Conservation (phyloP, 2,113 vertebrate species). For the Nesoenas mayeri region DNA sequence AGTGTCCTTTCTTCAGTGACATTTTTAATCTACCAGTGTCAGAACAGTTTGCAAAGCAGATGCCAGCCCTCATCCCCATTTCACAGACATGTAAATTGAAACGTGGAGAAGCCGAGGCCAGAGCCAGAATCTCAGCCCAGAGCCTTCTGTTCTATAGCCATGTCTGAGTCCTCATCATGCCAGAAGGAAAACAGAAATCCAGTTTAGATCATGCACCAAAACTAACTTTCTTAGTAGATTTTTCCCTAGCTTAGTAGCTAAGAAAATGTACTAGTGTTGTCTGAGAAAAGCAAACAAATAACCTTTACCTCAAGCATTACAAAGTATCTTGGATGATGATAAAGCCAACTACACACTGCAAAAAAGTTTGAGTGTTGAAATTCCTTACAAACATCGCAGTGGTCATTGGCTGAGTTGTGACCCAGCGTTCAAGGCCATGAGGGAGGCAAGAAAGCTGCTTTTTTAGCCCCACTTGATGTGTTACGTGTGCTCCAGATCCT, state of each 20-base stretch:
- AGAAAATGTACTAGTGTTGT: rapidly evolving
- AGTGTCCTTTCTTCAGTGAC: background rate
- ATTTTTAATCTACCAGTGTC: background rate
- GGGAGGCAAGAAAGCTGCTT: background rate
- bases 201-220: background rate
- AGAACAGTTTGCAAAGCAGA: background rate
- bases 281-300: background rate
- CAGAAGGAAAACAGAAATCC: background rate
- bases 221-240: background rate
- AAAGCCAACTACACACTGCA: background rate
- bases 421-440: background rate
- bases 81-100: background rate
- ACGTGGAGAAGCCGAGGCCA: background rate
- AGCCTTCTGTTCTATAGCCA: background rate
- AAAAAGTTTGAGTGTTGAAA: background rate
- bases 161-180: background rate
- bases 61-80: background rate
- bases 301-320: background rate
- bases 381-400: background rate
- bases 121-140: background rate
- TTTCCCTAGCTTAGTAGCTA: background rate
- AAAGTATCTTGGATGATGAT: background rate
- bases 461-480: background rate
- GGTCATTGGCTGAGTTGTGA: background rate
- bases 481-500: background rate